Percentiles rank a stretch among this genome's conserved stretches.
phyloP scores from a whole-genome alignment of 2,113 vertebrate genomes.

The Microtus oregoni region DNA sequence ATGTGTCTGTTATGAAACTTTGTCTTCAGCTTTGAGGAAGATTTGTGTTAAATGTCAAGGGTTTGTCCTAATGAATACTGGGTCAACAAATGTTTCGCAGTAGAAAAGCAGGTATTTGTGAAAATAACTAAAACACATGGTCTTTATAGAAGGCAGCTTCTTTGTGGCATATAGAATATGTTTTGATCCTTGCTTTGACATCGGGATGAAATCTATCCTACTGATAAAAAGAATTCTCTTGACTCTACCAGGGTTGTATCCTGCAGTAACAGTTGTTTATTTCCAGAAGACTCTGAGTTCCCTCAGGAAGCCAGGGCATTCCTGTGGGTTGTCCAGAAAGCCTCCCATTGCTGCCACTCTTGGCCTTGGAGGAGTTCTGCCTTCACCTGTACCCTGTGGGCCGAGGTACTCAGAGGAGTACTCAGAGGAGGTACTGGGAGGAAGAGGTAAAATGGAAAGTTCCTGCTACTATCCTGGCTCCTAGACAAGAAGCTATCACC shows the following conservation, averaged over 20 bases:
- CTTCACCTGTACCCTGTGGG: not conserved
- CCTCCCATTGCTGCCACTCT: not conserved
- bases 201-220: constrained; percentile 24
- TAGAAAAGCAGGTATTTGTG: constrained; percentile 50
- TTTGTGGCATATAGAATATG: not conserved
- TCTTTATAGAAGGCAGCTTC: not conserved
- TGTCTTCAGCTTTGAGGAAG: constrained; percentile 60
- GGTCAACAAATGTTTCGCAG: constrained; percentile 46
- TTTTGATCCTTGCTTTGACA: constrained; percentile 62
- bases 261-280: not conserved
- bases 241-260: not conserved
- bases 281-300: not conserved
- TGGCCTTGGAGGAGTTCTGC: not conserved
- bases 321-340: not conserved
- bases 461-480: not conserved
- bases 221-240: not conserved
- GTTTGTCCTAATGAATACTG: constrained; percentile 63
- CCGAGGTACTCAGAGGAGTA: not conserved
- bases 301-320: not conserved
- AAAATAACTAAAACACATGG: constrained; percentile 28
- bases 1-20: constrained; percentile 64
- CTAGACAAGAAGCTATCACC: not conserved
- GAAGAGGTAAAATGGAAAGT: not conserved
- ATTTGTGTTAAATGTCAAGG: constrained; percentile 73
- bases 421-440: not conserved